Conservation (phyloP, 2,888 invertebrate genomes). For the Chrysolina oricalcia region DNA sequence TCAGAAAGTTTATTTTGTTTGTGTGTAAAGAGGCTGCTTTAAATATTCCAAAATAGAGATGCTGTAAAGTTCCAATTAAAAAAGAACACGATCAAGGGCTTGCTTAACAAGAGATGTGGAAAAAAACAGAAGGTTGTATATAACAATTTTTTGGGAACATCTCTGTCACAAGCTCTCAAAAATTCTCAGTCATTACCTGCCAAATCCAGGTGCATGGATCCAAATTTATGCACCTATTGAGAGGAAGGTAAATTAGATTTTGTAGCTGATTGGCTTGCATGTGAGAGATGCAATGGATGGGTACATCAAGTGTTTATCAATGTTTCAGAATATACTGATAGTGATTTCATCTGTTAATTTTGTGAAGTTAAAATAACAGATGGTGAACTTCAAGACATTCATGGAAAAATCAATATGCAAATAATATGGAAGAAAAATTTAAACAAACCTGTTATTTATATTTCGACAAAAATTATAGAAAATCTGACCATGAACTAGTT, state of each 20-base stretch:
- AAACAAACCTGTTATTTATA: no score
- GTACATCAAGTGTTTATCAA: no score
- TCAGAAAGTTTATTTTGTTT: slow-evolving; percentile 30
- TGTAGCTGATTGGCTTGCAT: no score
- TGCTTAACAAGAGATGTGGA: slow-evolving; percentile 31
- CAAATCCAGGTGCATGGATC: neutral
- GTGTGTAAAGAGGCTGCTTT: slow-evolving; percentile 4
- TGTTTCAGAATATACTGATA: neutral
- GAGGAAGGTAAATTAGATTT: no score
- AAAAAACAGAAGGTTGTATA: neutral
- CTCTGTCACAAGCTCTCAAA: no score
- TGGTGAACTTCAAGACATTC: neutral
- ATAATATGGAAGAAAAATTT: no score
- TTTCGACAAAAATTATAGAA: no score
- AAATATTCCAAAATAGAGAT: no score
- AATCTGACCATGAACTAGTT: no score
- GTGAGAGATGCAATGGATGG: no score
- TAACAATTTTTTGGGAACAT: slow-evolving; percentile 23
- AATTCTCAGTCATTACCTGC: neutral
- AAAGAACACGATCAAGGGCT: slow-evolving; percentile 10
- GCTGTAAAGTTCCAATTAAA: neutral
- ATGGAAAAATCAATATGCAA: no score
- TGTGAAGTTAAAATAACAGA: neutral
- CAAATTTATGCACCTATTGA: slow-evolving; percentile 36
- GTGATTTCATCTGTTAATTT: slow-evolving; percentile 31